These are phyloP conservation scores for Aphelinus certus DNA, from an alignment of 1,140 invertebrate species.

Conservation along the genomic window DNA sequence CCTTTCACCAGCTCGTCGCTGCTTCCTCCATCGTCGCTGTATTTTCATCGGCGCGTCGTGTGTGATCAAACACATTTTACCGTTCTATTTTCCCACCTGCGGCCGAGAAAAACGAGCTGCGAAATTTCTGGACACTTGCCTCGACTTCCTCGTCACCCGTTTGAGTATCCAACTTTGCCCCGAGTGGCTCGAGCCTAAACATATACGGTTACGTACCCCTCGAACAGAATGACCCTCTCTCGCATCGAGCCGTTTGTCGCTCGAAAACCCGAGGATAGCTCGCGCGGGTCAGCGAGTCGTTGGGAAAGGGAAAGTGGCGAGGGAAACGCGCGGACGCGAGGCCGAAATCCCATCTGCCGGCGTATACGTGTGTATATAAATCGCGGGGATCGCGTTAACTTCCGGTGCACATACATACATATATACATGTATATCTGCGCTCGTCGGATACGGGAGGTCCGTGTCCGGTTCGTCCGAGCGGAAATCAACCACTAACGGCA, in stretches of 20 bases:
- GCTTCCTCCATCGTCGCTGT: not conserved
- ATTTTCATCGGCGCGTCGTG: not conserved
- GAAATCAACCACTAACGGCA: slow-evolving; percentile 20
- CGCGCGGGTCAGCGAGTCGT: not conserved
- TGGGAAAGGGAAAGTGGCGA: too few relatives aligned
- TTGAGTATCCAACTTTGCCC: too few relatives aligned
- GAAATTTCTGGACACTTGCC: too few relatives aligned
- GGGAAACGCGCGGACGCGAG: too few relatives aligned
- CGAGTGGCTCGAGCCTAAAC: too few relatives aligned
- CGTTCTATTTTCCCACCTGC: not conserved
- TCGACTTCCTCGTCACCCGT: too few relatives aligned
- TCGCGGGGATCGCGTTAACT: not conserved
- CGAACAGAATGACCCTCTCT: too few relatives aligned
- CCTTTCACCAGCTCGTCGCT: not conserved
- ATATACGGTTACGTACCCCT: too few relatives aligned
- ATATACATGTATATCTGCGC: too few relatives aligned
- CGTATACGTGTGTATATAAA: slow-evolving; percentile 4
- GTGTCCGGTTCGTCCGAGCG: slow-evolving; percentile 29
- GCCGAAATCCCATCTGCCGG: not conserved
- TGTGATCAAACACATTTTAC: not conserved
- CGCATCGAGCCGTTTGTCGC: too few relatives aligned
- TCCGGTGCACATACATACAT: too few relatives aligned
- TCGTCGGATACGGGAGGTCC: slow-evolving; percentile 27
- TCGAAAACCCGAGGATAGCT: not conserved
- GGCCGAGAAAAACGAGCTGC: too few relatives aligned